phyloP scores from a whole-genome alignment of 2,888 invertebrate species.

The Amphipoea oculea region DNA sequence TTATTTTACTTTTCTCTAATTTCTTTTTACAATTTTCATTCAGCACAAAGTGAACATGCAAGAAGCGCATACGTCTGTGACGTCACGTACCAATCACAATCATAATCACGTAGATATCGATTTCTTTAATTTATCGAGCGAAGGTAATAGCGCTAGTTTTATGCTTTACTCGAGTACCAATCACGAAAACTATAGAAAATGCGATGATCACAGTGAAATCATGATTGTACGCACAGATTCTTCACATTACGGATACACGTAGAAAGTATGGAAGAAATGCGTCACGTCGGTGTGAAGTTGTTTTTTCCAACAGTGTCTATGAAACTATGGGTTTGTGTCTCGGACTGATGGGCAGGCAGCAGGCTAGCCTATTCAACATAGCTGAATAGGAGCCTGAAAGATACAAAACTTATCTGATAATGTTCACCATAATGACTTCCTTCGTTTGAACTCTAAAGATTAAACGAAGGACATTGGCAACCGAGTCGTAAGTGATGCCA shows the following conservation, averaged over 20 bases:
- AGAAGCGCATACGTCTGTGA: constrained; percentile 18
- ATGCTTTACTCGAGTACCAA: constrained; percentile 45
- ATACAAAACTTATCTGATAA: neutral
- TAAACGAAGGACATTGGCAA: neutral
- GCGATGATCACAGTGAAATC: constrained; percentile 58
- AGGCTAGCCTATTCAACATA: neutral
- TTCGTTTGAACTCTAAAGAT: neutral
- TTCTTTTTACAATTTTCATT: constrained; percentile 34
- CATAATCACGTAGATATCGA: constrained; percentile 50
- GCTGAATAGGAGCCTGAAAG: neutral
- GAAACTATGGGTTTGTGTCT: constrained; percentile 11
- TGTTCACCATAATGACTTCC: too few species aligned
- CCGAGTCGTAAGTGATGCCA: neutral
- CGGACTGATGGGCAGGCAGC: neutral
- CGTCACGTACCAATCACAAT: constrained; percentile 31
- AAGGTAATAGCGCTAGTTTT: constrained; percentile 56
- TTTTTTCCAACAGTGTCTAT: constrained; percentile 36
- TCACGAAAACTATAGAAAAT: constrained; percentile 65
- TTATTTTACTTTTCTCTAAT: neutral
- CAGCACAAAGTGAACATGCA: constrained; percentile 45
- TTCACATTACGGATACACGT: constrained; percentile 45
- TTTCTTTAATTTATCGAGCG: constrained; percentile 60
- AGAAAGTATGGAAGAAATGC: constrained; percentile 61
- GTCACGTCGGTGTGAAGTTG: constrained; percentile 14
- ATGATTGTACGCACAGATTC: constrained; percentile 40